Evolutionary conservation across 2,113 vertebrate species (phyloP).

Genomic region (Phyllopteryx taeniolatus): DNA sequence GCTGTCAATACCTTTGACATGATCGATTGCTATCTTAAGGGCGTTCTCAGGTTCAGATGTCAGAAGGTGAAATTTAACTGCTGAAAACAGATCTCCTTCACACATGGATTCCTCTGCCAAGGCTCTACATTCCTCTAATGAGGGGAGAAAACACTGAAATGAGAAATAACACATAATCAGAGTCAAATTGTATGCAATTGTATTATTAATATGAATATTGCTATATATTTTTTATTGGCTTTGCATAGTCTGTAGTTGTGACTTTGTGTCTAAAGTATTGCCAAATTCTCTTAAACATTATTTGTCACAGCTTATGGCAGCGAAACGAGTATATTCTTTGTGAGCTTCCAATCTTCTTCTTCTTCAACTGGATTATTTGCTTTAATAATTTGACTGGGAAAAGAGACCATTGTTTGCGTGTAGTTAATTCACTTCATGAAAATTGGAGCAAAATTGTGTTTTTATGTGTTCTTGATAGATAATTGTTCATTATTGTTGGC

Average conservation of each 20-base stretch:
- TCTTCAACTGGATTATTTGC: too few relatives aligned
- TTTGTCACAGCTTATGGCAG: neutral
- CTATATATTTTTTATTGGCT: neutral
- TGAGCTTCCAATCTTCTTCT: too few relatives aligned
- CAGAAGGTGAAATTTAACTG: slow-evolving; percentile 85
- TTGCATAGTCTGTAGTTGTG: neutral
- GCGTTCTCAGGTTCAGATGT: slow-evolving; percentile 87
- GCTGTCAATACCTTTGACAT: slow-evolving; percentile 82
- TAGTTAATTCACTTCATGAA: neutral
- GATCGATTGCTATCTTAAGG: slow-evolving; percentile 82
- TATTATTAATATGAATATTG: too few relatives aligned
- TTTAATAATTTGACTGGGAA: neutral
- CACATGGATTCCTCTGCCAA: slow-evolving; percentile 75
- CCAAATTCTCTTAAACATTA: too few relatives aligned
- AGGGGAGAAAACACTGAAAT: slow-evolving; percentile 85
- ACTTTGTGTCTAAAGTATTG: too few relatives aligned
- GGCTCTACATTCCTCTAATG: slow-evolving; percentile 78
- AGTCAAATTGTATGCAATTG: neutral
- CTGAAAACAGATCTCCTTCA: slow-evolving; percentile 80
- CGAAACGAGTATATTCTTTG: neutral
- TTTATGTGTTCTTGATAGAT: neutral
- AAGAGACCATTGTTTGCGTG: neutral
- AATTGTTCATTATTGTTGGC: neutral
- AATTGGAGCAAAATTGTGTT: neutral
- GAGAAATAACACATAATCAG: slow-evolving; percentile 5